Conservation (phyloP, 1,140 invertebrate species). For the Drosophila pandora region DNA sequence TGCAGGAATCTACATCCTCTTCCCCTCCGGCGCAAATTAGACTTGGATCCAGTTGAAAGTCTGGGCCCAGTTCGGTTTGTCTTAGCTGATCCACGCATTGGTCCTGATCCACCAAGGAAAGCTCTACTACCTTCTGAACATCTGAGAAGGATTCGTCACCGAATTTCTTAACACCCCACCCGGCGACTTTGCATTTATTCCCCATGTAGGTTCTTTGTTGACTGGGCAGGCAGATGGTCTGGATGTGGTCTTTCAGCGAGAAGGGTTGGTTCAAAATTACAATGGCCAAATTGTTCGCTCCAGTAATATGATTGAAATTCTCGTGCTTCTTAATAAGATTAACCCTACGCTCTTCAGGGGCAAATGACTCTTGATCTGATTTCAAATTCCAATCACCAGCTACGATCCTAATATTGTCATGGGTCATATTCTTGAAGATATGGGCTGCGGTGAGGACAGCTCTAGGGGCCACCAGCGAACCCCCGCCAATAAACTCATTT, state of each 20-base stretch:
- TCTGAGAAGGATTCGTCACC: neutral
- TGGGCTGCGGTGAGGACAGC: constrained; percentile 22
- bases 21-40: constrained; percentile 87
- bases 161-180: constrained; percentile 7
- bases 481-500: neutral
- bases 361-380: fast-evolving
- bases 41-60: constrained; percentile 84
- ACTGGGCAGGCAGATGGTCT: constrained; percentile 13
- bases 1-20: constrained; percentile 88
- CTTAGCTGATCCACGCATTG: constrained; percentile 84
- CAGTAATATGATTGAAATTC: neutral
- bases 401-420: constrained; percentile 1
- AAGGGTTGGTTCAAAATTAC: neutral
- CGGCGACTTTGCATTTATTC: constrained; percentile 7
- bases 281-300: constrained; percentile 10
- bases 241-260: constrained; percentile 1
- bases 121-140: constrained; percentile 86
- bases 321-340: neutral
- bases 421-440: neutral
- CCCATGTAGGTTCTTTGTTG: neutral
- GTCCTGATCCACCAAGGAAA: constrained; percentile 83
- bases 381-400: constrained; percentile 17
- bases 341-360: neutral
- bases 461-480: neutral
- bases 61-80: constrained; percentile 79